Evolutionary conservation across 1,140 invertebrate genomes (phyloP).

Genomic region (Arion vulgaris): DNA sequence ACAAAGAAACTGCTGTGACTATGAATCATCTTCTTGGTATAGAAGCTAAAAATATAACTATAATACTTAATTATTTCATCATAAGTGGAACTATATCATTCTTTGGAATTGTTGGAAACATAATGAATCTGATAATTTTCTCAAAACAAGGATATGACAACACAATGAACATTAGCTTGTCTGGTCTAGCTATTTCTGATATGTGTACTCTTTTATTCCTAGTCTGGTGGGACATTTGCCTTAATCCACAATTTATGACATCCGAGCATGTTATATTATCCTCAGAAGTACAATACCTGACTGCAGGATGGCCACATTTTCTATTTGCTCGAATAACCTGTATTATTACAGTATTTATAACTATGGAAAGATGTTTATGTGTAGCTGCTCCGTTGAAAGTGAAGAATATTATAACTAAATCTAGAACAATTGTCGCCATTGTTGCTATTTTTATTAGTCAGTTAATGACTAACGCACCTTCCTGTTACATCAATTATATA

Average conservation of each 20-base stretch:
- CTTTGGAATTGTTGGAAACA: neutral
- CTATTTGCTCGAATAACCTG: neutral
- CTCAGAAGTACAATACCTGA: neutral
- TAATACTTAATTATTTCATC: neutral
- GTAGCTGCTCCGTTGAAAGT: slow-evolving; percentile 1
- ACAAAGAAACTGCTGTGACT: neutral
- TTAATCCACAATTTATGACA: neutral
- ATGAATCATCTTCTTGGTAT: neutral
- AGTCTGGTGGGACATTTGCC: neutral
- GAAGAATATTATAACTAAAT: neutral
- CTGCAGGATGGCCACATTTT: neutral
- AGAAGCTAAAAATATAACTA: neutral
- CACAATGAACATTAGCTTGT: neutral
- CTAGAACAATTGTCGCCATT: neutral
- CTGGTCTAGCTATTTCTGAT: neutral
- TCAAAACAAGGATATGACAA: neutral
- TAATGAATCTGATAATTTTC: slow-evolving; percentile 2
- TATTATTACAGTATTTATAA: slow-evolving; percentile 3
- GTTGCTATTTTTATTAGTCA: neutral
- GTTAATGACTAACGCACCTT: neutral
- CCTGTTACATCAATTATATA: neutral
- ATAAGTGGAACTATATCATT: neutral
- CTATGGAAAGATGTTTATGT: slow-evolving; percentile 19
- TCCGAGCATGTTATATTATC: neutral
- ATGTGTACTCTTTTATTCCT: neutral